Conservation (phyloP, 2,113 vertebrate genomes). For the Oreochromis spilurus region DNA sequence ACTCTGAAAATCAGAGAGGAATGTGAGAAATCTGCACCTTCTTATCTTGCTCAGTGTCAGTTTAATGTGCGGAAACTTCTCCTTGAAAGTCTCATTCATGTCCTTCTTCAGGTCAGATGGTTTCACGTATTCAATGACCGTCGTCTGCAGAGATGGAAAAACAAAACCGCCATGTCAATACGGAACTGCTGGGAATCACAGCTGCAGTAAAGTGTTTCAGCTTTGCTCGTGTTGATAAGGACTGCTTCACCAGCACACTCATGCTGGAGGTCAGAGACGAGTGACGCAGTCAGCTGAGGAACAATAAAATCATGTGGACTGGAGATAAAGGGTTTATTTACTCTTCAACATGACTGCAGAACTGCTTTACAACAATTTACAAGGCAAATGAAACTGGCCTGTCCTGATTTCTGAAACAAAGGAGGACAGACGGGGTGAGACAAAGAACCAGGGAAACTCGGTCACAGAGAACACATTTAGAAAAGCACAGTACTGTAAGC, state of each 20-base stretch:
- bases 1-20: background rate
- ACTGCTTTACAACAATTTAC: background rate
- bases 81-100: conserved; percentile 96
- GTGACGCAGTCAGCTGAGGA: background rate
- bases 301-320: background rate
- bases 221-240: background rate
- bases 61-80: conserved; percentile 95
- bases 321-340: background rate
- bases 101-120: conserved; percentile 96
- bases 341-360: background rate
- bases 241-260: background rate
- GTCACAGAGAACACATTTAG: background rate
- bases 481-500: background rate
- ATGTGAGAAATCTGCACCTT: conserved; percentile 72
- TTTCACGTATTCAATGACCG: conserved; percentile 95
- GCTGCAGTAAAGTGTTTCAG: background rate
- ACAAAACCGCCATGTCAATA: background rate
- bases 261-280: background rate
- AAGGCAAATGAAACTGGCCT: background rate
- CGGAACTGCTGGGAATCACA: background rate
- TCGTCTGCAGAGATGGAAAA: conserved; percentile 77
- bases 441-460: background rate
- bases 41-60: conserved; percentile 95
- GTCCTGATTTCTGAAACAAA: background rate
- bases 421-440: background rate